Percentiles rank a stretch among this genome's conserved stretches.
Evolutionary conservation across 2,888 invertebrate species (phyloP).

Genomic region (Brachyptera risi): DNA sequence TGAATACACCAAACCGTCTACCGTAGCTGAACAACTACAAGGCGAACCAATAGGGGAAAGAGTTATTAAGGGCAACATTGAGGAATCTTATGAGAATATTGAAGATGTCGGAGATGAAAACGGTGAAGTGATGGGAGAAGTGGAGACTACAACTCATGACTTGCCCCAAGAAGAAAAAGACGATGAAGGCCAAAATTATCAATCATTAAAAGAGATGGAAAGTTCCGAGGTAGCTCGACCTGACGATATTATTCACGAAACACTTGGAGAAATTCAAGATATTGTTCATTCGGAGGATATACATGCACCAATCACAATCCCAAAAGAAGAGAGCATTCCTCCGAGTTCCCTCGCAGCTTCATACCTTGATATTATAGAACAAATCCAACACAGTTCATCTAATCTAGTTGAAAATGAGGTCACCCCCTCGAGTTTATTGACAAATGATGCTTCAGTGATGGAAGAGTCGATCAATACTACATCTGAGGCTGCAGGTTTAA

Average conservation of each 20-base stretch:
- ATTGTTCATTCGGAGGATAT: neutral
- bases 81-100: too few relatives aligned
- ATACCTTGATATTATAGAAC: constrained; percentile 30
- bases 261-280: neutral
- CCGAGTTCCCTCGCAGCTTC: constrained; percentile 23
- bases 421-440: neutral
- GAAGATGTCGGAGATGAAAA: too few relatives aligned
- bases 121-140: neutral
- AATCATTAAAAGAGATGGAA: too few relatives aligned
- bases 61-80: too few relatives aligned
- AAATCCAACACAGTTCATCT: constrained; percentile 25
- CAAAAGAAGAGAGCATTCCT: neutral
- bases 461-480: neutral
- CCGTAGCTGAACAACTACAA: neutral
- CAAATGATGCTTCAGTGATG: neutral
- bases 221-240: too few relatives aligned
- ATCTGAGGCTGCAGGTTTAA: too few relatives aligned
- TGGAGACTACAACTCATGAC: too few relatives aligned
- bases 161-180: neutral
- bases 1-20: neutral
- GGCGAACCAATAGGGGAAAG: neutral
- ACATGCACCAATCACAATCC: neutral
- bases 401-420: constrained; percentile 10
- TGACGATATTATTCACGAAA: neutral
- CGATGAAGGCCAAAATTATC: too few relatives aligned